A percentile compares a stretch with the other conserved stretches of the same genome.
These are phyloP conservation scores for Danaus melanippus DNA, from an alignment of 1,140 invertebrate genomes.

Conservation along the genomic window DNA sequence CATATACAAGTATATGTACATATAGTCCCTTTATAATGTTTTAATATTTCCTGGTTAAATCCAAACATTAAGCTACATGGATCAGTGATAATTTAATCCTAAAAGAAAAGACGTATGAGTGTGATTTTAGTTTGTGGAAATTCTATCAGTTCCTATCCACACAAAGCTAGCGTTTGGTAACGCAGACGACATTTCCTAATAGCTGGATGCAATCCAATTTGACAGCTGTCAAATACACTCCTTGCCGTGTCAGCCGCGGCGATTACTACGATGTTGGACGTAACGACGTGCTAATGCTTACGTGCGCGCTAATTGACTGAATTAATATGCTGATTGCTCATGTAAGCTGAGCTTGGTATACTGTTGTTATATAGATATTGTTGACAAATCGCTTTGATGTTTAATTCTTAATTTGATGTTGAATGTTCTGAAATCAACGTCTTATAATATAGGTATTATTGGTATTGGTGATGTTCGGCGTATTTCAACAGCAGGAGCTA, in stretches of 20 bases:
- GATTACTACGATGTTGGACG: constrained; percentile 46
- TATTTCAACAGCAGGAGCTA: too few species aligned
- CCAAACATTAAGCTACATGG: too few species aligned
- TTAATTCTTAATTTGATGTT: neutral
- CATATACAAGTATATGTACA: too few species aligned
- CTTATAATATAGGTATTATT: too few species aligned
- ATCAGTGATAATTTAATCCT: too few species aligned
- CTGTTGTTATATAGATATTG: constrained; percentile 2
- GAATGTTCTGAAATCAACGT: too few species aligned
- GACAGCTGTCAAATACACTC: constrained; percentile 67
- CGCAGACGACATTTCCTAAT: constrained; percentile 52
- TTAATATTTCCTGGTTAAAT: too few species aligned
- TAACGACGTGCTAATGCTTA: constrained; percentile 55
- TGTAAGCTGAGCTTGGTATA: constrained; percentile 39
- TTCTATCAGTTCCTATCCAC: constrained; percentile 23
- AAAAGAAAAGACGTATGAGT: too few species aligned
- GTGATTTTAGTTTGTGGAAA: too few species aligned
- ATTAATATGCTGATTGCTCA: constrained; percentile 63
- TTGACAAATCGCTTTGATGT: neutral
- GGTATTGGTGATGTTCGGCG: too few species aligned
- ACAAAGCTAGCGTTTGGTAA: constrained; percentile 17
- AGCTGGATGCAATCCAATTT: constrained; percentile 65
- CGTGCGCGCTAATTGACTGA: constrained; percentile 54
- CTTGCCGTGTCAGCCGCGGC: constrained; percentile 51
- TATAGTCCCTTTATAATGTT: too few species aligned